These are phyloP conservation scores for Phasianus colchicus DNA, from an alignment of 2,113 vertebrate species.

Conservation along the genomic window DNA sequence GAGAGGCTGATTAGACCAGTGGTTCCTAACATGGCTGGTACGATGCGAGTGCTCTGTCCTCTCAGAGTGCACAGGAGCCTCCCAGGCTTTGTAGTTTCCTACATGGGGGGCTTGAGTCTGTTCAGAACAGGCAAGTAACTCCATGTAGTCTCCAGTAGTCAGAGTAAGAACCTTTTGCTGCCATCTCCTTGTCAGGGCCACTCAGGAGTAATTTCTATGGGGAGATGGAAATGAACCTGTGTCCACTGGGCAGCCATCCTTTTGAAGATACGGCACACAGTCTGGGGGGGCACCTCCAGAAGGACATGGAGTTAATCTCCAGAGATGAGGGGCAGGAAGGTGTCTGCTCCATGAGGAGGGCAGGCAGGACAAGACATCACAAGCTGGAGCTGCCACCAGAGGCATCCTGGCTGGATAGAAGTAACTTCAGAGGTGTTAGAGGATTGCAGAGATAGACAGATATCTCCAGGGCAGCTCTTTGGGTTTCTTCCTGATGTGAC, in stretches of 20 bases:
- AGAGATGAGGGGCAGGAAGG: neutral
- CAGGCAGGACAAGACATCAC: neutral
- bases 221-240: accelerated
- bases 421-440: neutral
- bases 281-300: neutral
- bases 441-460: neutral
- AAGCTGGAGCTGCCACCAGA: neutral
- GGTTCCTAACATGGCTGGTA: neutral
- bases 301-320: neutral
- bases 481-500: neutral
- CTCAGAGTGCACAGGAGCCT: neutral
- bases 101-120: neutral
- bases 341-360: neutral
- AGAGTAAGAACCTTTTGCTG: neutral
- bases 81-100: neutral
- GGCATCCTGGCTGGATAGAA: neutral
- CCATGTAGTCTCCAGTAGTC: neutral
- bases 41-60: neutral
- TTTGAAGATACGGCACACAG: neutral
- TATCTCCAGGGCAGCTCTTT: neutral
- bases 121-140: neutral
- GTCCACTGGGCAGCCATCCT: neutral
- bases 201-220: neutral
- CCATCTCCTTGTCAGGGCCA: neutral
- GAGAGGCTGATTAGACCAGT: neutral